phyloP scores from a whole-genome alignment of 1,140 invertebrate species.

The Neodiprion lecontei region DNA sequence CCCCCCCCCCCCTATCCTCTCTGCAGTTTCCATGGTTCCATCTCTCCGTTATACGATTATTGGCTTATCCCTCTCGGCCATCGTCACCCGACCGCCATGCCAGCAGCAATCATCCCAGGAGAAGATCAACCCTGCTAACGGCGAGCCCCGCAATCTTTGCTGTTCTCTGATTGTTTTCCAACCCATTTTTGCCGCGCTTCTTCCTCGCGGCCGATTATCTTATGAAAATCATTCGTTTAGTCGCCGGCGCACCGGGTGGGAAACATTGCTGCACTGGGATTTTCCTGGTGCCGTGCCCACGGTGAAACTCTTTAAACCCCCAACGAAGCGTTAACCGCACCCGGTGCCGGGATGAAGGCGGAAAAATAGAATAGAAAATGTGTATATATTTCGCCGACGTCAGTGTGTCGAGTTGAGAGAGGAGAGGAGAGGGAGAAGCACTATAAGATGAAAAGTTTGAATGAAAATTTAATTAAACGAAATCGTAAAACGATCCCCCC shows the following conservation, averaged over 20 bases:
- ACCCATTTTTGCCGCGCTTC: slow-evolving; percentile 6
- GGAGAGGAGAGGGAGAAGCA: too few relatives aligned
- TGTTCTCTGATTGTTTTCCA: slow-evolving; percentile 14
- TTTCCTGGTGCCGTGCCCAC: slow-evolving; percentile 38
- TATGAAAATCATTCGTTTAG: too few relatives aligned
- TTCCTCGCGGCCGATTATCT: background rate
- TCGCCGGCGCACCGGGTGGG: too few relatives aligned
- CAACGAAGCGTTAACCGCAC: slow-evolving; percentile 59
- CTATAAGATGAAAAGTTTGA: slow-evolving; percentile 43
- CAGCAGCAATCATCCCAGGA: slow-evolving; percentile 15
- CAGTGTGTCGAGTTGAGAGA: too few relatives aligned
- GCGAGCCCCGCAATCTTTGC: background rate
- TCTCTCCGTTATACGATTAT: slow-evolving; percentile 59
- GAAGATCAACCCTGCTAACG: slow-evolving; percentile 9
- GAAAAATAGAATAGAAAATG: slow-evolving; percentile 24
- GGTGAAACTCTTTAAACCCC: slow-evolving; percentile 49
- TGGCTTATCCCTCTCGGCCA: slow-evolving; percentile 41
- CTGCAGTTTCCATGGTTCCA: slow-evolving; percentile 24
- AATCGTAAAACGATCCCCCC: slow-evolving; percentile 56
- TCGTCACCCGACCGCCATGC: too few relatives aligned
- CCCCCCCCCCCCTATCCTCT: background rate
- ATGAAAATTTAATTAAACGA: slow-evolving; percentile 63
- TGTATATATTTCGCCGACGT: too few relatives aligned
- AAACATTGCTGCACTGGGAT: too few relatives aligned
- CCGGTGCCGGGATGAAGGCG: slow-evolving; percentile 38